Evolutionary conservation across 2,888 invertebrate species (phyloP), one percentile per base, ranked within the genome.

Genomic region (Chymomyza procnemis): DNA sequence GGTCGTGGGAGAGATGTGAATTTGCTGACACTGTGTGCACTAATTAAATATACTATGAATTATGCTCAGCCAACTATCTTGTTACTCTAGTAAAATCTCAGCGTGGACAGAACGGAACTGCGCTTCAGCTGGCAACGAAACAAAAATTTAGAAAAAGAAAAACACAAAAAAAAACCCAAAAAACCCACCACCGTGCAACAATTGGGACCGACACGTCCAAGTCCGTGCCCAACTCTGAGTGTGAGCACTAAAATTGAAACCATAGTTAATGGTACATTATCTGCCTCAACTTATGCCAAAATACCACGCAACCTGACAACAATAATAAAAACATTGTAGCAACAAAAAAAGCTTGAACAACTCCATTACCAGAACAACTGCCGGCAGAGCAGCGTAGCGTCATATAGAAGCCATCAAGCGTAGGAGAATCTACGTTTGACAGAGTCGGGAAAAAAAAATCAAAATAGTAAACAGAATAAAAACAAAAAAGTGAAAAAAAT

Each of bases 261-360:
- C 12, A 14, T 41, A 41, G 34, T 41, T 41, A 41, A 41, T 80
- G 79, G 80, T 74, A 86, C 80, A 85, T 85, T 86, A 81, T 81
- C 73, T 76, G 77, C 64, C 73, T 59, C 66, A 64, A 62, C 64
- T 60, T 41, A 41, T 41, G 34, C 34, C 34, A 41, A 41, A 41
- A 41, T 41, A 41, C 12, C 12, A 41, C 4, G 12, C 34, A 41
- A 41, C 34, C 1, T 12, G 12, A 12, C 34, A 41, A 41, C 34
- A 41, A 41, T 65, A 58, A 69, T 26, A 26, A 26, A 4, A 26
- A 26, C 6, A 26, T 26, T 4, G 26, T 26, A 41, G 34, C 34
- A 41, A 41, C 34, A 41, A 41, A 66, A 58, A 69, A 57, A 46
- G 54, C 69, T 46, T 65, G 76, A 65, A 71, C 67, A 76, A 72